These are phyloP conservation scores for Perdita meconis DNA, from an alignment of 2,888 invertebrate genomes.

Conservation along the genomic window DNA sequence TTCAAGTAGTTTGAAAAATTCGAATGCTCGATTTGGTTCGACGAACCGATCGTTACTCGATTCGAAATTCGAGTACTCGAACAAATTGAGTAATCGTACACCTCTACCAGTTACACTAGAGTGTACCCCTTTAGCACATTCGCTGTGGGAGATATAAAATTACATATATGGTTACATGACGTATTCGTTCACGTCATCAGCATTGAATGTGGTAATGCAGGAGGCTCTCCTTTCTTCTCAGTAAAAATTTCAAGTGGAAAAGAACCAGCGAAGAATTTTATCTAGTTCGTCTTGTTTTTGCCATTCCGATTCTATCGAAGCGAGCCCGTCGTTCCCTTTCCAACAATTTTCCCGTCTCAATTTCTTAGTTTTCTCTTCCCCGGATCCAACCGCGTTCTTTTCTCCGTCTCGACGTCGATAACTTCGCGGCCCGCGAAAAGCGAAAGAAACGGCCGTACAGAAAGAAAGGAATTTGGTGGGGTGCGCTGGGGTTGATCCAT, in stretches of 20 bases:
- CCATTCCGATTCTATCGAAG: slow-evolving; percentile 23
- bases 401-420: slow-evolving; percentile 19
- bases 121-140: too few species aligned
- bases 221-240: neutral
- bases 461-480: slow-evolving; percentile 41
- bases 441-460: slow-evolving; percentile 28
- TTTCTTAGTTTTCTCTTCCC: slow-evolving; percentile 32
- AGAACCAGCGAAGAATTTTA: slow-evolving; percentile 11
- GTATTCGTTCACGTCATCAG: too few species aligned
- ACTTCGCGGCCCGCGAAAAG: slow-evolving; percentile 10
- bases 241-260: neutral
- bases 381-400: neutral
- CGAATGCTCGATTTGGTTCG: too few species aligned
- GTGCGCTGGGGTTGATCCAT: slow-evolving; percentile 33
- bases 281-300: neutral
- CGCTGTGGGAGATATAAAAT: too few species aligned
- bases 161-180: too few species aligned
- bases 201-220: too few species aligned
- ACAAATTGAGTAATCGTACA: too few species aligned
- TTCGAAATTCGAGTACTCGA: too few species aligned
- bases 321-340: slow-evolving; percentile 6
- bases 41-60: too few species aligned
- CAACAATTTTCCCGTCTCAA: slow-evolving; percentile 15
- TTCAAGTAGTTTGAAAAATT: too few species aligned
- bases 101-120: too few species aligned